These are phyloP conservation scores for Rhopalosiphum nymphaeae DNA, from an alignment of 2,888 invertebrate species.

Conservation along the genomic window DNA sequence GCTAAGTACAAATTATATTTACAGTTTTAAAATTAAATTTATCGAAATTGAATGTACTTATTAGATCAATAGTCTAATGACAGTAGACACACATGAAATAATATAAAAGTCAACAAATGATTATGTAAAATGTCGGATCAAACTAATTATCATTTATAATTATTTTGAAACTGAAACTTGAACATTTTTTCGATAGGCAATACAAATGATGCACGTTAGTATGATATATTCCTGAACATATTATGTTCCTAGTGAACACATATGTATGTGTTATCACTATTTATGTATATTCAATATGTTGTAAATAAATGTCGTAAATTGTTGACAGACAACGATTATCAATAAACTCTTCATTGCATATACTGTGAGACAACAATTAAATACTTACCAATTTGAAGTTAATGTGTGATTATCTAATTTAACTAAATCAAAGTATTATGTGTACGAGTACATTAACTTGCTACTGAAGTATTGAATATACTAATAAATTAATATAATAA, in stretches of 20 bases:
- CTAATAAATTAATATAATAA: background rate
- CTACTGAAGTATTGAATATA: background rate
- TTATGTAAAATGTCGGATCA: background rate
- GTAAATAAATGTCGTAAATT: background rate
- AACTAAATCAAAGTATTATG: background rate
- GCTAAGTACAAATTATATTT: background rate
- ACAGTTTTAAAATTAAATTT: background rate
- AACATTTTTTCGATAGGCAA: background rate
- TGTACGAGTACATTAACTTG: background rate
- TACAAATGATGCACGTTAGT: background rate
- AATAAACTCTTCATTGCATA: background rate
- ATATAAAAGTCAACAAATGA: background rate
- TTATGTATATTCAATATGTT: background rate
- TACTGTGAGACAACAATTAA: background rate
- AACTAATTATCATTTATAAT: background rate
- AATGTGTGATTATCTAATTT: background rate
- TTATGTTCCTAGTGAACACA: background rate
- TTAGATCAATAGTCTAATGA: too few relatives aligned
- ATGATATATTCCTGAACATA: background rate
- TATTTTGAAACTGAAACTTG: background rate
- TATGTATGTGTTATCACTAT: background rate
- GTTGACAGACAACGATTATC: background rate
- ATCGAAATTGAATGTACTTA: background rate
- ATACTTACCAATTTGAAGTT: background rate
- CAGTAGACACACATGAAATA: background rate